These are phyloP conservation scores for Malurus melanocephalus DNA, from an alignment of 2,113 vertebrate species.

Conservation along the genomic window DNA sequence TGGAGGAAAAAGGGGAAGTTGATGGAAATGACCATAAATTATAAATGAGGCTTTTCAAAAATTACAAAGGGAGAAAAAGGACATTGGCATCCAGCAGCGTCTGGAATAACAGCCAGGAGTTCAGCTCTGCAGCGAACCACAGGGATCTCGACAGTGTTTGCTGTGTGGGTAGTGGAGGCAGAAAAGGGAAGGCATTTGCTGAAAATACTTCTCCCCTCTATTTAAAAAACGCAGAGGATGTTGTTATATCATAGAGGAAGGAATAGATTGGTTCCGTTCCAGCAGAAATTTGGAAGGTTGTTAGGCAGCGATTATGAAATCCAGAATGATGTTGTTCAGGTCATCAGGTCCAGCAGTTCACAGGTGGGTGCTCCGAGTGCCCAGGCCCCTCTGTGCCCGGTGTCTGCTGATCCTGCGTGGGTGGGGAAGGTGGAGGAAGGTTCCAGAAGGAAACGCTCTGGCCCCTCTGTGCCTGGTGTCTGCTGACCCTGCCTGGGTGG, in stretches of 20 bases:
- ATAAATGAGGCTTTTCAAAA: conserved; percentile 50
- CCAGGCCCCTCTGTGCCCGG: neutral
- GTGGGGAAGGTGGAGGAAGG: accelerated
- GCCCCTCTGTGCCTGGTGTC: too few relatives aligned
- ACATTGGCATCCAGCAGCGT: conserved; percentile 45
- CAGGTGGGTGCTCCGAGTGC: neutral
- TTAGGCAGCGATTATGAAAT: neutral
- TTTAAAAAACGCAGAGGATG: conserved; percentile 36
- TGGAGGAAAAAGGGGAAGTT: neutral
- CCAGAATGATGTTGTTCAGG: neutral
- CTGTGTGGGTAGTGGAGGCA: conserved; percentile 28
- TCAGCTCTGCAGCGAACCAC: neutral
- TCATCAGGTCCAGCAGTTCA: neutral
- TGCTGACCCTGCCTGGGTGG: too few relatives aligned
- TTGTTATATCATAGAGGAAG: conserved; percentile 33
- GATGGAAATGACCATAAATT: conserved; percentile 45
- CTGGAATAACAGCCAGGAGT: conserved; percentile 48
- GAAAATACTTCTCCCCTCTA: conserved; percentile 42
- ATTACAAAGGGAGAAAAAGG: conserved; percentile 43
- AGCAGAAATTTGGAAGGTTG: neutral
- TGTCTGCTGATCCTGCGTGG: accelerated
- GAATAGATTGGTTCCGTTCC: neutral
- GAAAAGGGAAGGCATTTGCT: conserved; percentile 42
- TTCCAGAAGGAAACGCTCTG: neutral
- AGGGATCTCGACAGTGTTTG: conserved; percentile 10